Evolutionary conservation across 2,797 vertebrate species (phyloP), one percentile per base, ranked within the genome.

Genomic region (Lophotriccus pileatus): DNA sequence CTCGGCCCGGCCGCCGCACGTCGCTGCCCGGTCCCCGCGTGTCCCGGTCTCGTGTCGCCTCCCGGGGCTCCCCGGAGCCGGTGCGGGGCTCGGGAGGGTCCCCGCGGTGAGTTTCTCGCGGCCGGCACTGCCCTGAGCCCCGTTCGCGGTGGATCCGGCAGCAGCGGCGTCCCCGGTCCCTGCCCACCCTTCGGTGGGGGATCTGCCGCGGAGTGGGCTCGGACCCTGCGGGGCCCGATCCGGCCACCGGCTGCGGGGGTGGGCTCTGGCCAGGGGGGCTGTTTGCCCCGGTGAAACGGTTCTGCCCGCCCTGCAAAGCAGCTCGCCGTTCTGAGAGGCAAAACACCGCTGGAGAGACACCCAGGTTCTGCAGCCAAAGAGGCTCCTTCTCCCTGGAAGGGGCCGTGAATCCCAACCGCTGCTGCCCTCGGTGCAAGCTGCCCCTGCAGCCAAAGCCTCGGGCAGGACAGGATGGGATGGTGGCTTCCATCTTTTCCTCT

Each of bases 391-490:
- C 5, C 60, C 59, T 13, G 50, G 66, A 28, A 34, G 32, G 50
- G 32, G 43, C 44, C 30, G 0, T 0, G 13, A 4, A 21, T 60
- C 23, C 19, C 27, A 22, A 1, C 7, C 4, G 4, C 9, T 12
- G 47, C 27, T 14, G 19, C 53, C 49, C 18, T 22, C 6, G 34
- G 50, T 7, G 10, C 59, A 1, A 53, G 28, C 39, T 47, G 66
- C 37, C 4, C 50, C 39, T 13, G 69, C 7, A 2, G 50, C 60
- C 69, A 21, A 8, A 68, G 72, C 50, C 30, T 8, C 9, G 4
- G 74, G 28, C 56, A 6, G 56, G 46, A 66, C 10, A 7, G 36
- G 39, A 4, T 23, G 47, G 37, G 37, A 30, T 5, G 28, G 2
- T 49, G 20, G 17, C 53, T 74, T 46, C 50, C 1, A 1, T 20